Evolutionary conservation across 1,140 invertebrate genomes (phyloP), one percentile per base, ranked within the genome.

Genomic region (Zaprionus inermis): DNA sequence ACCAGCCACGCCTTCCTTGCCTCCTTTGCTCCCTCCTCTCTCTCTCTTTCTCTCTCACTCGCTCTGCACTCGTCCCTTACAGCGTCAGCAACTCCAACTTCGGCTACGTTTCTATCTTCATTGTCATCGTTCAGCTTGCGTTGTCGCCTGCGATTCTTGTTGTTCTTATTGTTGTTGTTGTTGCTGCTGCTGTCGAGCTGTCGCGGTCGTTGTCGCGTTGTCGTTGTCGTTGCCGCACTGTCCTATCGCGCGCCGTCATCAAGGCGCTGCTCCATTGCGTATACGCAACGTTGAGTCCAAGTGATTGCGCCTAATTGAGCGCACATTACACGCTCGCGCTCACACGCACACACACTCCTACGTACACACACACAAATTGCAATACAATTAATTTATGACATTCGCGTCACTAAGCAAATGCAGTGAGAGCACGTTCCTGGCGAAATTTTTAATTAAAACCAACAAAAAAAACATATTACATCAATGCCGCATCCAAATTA

Each of bases 311-410:
- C 73, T 76, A 76, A 76, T 76, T 76, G 73, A 76, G 73, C 69
- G 68, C 30, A 72, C 56, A 72, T 71, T 55, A 64, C 44, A 68
- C 72, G 41, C 59, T 57, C 69, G 38, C 64, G 44, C 44, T 22
- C 44, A 49, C 44, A 12, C 10, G 20, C 44, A 46, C 7, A 46
- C 6, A 46, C 44, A 46, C 44, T 16, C 24, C 1, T 16, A 46
- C 18, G 5, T 18, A 18, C 3, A 18, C 44, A 12, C 18, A 60
- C 64, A 60, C 61, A 81, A 79, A 81, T 86, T 88, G 72, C 83
- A 86, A 75, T 89, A 89, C 81, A 89, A 89, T 89, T 89, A 89
- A 84, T 89, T 78, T 84, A 78, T 76, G 78, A 72, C 79, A 79
- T 66, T 69, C 60, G 44, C 61, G 78, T 68, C 69, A 44, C 38